phyloP scores from a whole-genome alignment of 2,113 vertebrate genomes.

The Pachyramphus minor region DNA sequence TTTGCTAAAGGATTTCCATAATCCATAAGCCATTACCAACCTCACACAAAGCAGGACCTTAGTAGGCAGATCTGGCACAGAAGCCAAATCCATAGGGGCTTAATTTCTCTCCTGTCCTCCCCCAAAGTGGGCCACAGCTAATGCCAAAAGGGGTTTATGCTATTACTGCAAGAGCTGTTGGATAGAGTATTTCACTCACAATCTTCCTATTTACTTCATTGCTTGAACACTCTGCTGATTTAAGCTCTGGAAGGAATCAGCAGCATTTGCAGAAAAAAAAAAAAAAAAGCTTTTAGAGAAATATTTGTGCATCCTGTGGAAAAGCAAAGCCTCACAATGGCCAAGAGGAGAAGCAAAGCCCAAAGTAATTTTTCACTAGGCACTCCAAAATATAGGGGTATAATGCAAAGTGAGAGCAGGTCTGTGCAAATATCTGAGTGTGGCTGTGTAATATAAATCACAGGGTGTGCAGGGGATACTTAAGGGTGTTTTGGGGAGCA shows the following conservation, averaged over 20 bases:
- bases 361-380: background rate
- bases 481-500: background rate
- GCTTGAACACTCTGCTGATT: background rate
- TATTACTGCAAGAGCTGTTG: background rate
- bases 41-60: background rate
- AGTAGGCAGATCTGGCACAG: background rate
- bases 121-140: background rate
- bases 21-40: background rate
- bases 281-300: background rate
- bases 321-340: background rate
- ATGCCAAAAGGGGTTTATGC: background rate
- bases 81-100: background rate
- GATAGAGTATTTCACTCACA: background rate
- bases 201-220: background rate
- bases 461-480: background rate
- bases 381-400: background rate
- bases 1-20: background rate
- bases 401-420: background rate
- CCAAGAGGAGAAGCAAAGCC: background rate
- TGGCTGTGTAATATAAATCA: background rate
- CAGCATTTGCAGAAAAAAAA: background rate
- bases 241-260: background rate
- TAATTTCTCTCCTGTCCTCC: background rate
- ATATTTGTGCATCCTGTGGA: background rate
- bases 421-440: background rate